Conservation (phyloP, 2,797 vertebrate species). For the Paguma larvata region DNA sequence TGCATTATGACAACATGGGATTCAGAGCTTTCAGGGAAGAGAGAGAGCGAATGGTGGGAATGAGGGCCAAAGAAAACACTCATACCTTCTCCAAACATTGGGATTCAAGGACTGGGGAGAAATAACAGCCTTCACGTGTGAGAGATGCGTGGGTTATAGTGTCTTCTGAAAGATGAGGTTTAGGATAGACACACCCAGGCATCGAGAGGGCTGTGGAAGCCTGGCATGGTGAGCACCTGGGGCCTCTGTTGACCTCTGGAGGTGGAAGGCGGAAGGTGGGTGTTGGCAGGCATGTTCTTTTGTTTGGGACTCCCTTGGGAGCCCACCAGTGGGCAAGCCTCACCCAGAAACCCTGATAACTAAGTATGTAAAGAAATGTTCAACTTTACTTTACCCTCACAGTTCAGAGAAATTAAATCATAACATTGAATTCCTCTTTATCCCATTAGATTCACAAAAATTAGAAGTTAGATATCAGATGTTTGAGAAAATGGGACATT, state of each 20-base stretch:
- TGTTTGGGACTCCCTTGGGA: neutral
- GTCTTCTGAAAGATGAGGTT: neutral
- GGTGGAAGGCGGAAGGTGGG: neutral
- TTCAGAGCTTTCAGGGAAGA: neutral
- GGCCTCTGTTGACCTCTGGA: neutral
- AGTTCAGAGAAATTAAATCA: neutral
- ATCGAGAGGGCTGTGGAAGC: neutral
- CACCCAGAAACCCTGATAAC: neutral
- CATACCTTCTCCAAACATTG: neutral
- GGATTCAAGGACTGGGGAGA: neutral
- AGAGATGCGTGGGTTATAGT: neutral
- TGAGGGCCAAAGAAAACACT: neutral
- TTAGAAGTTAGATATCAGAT: neutral
- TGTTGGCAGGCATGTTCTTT: neutral
- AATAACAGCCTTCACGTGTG: neutral
- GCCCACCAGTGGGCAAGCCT: neutral
- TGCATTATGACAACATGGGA: too few relatives aligned
- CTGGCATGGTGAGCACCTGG: accelerated
- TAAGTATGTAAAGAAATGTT: neutral
- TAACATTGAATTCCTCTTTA: neutral
- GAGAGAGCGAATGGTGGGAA: neutral
- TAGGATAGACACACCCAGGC: neutral
- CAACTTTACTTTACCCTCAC: neutral
- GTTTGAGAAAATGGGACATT: neutral
- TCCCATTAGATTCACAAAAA: neutral